Base-by-base conservation (phyloP, 2,888 invertebrate species). In the Molanna angustata region DNA sequence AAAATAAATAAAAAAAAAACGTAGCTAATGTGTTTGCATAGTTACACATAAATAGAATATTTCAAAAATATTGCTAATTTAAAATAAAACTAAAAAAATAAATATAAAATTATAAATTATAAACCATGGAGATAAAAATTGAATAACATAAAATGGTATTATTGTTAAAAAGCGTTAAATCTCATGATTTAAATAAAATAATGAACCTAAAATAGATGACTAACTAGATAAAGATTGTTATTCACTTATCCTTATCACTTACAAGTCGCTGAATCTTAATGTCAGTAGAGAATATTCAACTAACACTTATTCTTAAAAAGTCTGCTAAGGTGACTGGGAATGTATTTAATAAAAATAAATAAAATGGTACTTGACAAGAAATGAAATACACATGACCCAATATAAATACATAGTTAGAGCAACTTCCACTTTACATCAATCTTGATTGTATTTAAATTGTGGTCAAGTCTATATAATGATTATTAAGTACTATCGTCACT, bases 391-490 rank as follows among this genome's bases (percentile, higher is more conserved):
- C 42, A 50, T 43, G 54, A 44, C 47, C 16, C 37, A 33, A 37
- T 45, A 35, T 31, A 31, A 48, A 53, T 46, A 43, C 53, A 51
- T 39, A 32, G 43, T 21, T 43, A 56, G 55, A 58, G 58, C 58
- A 58, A 58, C 58, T 58, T 58, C 58, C 58, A 58, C 46, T 56
- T 58, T 53, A 47, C 58, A 58, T 52, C 58, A 52, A 33, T 53
- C 51, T 37, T 50, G 41, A 41, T 45, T 53, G 56, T 53, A 41
- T 53, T 56, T 50, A 22, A 18, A 39, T 40, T 19, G 35, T 31
- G 7, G 45, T 45, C 40, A 40, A 40, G 32, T 27, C 11, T n/a
- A n/a, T n/a, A n/a, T n/a, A n/a, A n/a, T n/a, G n/a, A n/a, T n/a
- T n/a, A n/a, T n/a, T n/a, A n/a, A n/a, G n/a, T n/a, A n/a, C n/a